Base-by-base conservation (phyloP, 2,797 vertebrate genomes). In the Austrolebias charrua region DNA sequence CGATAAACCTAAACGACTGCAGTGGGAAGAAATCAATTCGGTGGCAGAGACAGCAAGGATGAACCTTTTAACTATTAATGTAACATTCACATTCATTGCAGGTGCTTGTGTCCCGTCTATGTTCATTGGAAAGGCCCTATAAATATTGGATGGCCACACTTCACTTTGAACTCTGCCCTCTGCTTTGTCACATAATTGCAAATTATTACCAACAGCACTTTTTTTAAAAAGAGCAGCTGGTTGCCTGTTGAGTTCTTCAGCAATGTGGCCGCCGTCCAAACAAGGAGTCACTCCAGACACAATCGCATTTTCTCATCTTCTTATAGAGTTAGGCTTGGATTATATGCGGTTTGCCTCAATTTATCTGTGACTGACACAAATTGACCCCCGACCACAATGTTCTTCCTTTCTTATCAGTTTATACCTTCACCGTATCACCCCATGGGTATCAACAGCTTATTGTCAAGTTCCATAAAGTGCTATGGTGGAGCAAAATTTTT, bases 1-100 rank as follows among this genome's bases (percentile, higher is more conserved):
- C 70, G 78, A 89, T 91, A 90, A 89, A 85, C 75, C 84, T 77
- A 70, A 88, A 89, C 76, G 70, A 87, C 88, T 54, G 68, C 77
- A 43, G 48, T 10, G 68, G 78, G 62, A 87, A 69, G 77, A 85
- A 90, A 91, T 91, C 86, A 87, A 90, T 91, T 80, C 69, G 19
- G 63, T n/a, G 19, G 69, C 59, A 84, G 71, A 81, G 74, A 73
- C 60, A 29, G 78, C 71, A 42, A 69, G 76, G 81, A 80, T 61
- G 78, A 78, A 68, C 57, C 75, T 77, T 78, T 77, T 75, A 80
- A 82, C 77, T 68, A 73, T 82, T 82, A 79, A 77, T 81, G 78
- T 75, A 71, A 70, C 78, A 61, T 76, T 78, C 54, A 18, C 62
- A 73, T 73, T 76, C 74, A 68, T 24, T 53, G 77, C 76, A 44